Base-by-base conservation (phyloP, 2,113 vertebrate genomes). In the Daboia siamensis region DNA sequence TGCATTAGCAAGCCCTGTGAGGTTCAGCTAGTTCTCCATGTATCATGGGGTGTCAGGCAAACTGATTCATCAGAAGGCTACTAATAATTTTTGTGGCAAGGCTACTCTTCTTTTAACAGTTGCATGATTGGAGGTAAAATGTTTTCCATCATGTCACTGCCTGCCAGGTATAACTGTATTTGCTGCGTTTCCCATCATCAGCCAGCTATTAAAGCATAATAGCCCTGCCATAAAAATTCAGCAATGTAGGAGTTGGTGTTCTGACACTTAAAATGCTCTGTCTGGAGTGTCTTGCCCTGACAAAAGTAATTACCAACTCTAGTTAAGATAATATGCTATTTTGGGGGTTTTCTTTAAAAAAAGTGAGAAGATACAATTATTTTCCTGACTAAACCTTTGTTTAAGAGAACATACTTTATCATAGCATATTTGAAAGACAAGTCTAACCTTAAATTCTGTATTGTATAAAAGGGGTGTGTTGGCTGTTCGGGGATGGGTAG, bases 191-290 rank as follows among this genome's bases (percentile, higher is more conserved):
- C 39, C 69, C 54, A 56, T 61, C 88, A 85, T 85, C 44, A 52
- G 29, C 57, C 51, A 85, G 91, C 88, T 46, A 52, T 92, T 86
- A 92, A 90, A 92, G 21, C 64, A 92, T 92, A 92, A 89, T 59
- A 85, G 29, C 74, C 74, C 88, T 85, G 74, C 88, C 69, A 92
- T 92, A 92, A 92, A 90, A 85, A 57, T 61, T 29, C n/a, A 24
- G 91, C 74, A 86, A 44, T 17, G 23, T 56, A 54, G 59, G n/a
- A 61, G 84, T 61, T 56, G 39, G 74, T 56, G 17, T 59, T 92
- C 69, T 85, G 88, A 92, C 69, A 89, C 87, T 89, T 89, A 33
- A 85, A 89, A 89, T 21, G 44, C 74, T 85, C 74, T 89, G 6
- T 88, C 86, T 91, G 48, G 86, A 87, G 59, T 69, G 86, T 39